phyloP scores from a whole-genome alignment of 23 tunicate species.

The Ascidia mentula region DNA sequence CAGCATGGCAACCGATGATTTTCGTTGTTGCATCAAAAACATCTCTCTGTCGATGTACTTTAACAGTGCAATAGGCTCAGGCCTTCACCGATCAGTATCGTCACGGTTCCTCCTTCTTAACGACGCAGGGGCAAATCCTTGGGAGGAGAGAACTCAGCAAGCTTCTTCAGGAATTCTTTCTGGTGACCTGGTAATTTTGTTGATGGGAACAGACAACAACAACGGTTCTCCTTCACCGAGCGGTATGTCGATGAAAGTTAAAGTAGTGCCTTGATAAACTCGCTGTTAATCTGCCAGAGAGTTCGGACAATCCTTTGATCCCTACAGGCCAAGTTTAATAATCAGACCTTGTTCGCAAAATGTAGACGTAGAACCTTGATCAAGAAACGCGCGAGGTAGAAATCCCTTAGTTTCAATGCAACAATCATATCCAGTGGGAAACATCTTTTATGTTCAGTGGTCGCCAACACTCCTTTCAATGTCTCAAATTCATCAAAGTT shows the following conservation, averaged over 20 bases:
- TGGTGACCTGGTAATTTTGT: not conserved
- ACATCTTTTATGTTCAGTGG: too few relatives aligned
- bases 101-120: too few relatives aligned
- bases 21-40: too few relatives aligned
- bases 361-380: slow-evolving; percentile 13
- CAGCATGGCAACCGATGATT: too few relatives aligned
- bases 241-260: not conserved
- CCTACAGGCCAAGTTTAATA: not conserved
- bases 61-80: too few relatives aligned
- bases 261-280: slow-evolving; percentile 1
- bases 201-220: not conserved
- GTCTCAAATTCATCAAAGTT: too few relatives aligned
- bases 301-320: not conserved
- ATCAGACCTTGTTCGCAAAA: slow-evolving; percentile 10
- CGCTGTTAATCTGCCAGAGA: not conserved
- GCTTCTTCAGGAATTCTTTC: not conserved
- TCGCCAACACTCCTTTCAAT: too few relatives aligned
- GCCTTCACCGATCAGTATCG: too few relatives aligned
- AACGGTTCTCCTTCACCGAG: not conserved
- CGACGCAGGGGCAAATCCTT: too few relatives aligned
- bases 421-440: too few relatives aligned
- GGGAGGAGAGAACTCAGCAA: not conserved
- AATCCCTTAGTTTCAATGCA: too few relatives aligned
- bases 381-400: slow-evolving; percentile 19
- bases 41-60: too few relatives aligned